phyloP scores from a whole-genome alignment of 2,888 invertebrate genomes.

The Acrobasis repandana region DNA sequence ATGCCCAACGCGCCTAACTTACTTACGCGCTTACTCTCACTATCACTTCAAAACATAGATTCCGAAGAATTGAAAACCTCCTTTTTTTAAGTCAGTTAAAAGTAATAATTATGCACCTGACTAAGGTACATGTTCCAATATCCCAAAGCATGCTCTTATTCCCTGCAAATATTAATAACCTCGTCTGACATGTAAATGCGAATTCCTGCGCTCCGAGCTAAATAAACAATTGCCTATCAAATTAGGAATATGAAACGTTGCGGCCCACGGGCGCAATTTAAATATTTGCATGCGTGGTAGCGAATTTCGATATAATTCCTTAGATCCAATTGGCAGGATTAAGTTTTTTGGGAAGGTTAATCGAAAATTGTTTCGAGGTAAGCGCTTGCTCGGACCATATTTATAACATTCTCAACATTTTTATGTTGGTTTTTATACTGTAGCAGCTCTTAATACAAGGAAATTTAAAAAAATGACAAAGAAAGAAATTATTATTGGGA shows the following conservation, averaged over 20 bases:
- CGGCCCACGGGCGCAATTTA: slow-evolving; percentile 19
- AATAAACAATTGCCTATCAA: slow-evolving; percentile 17
- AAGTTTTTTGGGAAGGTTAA: background rate
- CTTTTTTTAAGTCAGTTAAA: too few species aligned
- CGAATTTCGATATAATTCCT: slow-evolving; percentile 57
- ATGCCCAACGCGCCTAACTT: too few species aligned
- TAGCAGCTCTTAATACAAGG: too few species aligned
- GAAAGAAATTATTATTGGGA: too few species aligned
- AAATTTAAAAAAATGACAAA: too few species aligned
- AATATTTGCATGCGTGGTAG: slow-evolving; percentile 60
- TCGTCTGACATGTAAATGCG: slow-evolving; percentile 19
- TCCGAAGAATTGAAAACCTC: too few species aligned
- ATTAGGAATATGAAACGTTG: slow-evolving; percentile 15
- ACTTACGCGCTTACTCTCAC: too few species aligned
- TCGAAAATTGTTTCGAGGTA: background rate
- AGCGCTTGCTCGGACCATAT: background rate
- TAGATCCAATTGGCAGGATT: slow-evolving; percentile 42
- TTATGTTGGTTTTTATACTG: too few species aligned
- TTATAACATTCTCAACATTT: too few species aligned
- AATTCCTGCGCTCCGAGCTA: slow-evolving; percentile 16
- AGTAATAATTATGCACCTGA: too few species aligned
- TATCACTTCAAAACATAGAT: too few species aligned
- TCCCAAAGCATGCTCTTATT: slow-evolving; percentile 16
- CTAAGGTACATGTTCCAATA: background rate
- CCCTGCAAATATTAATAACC: slow-evolving; percentile 2